Base-by-base conservation (phyloP, 2,113 vertebrate genomes). In the Microcebus ravelobensis region DNA sequence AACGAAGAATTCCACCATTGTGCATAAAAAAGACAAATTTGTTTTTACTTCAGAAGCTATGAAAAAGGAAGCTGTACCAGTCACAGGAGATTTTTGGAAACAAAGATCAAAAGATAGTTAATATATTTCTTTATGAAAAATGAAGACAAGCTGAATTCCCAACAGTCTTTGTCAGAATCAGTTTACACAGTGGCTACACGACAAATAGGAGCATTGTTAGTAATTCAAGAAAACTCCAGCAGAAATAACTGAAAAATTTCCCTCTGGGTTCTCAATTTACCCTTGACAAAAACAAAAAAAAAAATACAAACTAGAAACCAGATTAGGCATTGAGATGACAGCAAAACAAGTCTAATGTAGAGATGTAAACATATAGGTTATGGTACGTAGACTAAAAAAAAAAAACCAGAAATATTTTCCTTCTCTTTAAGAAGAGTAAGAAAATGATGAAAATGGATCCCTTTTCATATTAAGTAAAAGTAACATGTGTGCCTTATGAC, bases 161-260 rank as follows among this genome's bases (percentile, higher is more conserved):
- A 87, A 10, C 2, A 21, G 45, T n/a, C 20, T 48, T 74, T 76
- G 29, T 95, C 73, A 74, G 79, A 87, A 50, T 34, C 74, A 77
- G 67, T 87, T 87, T 87, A 77, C n/a, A 91, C 9, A 45, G 20
- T 71, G 8, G 13, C 45, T 82, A 90, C 23, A 94, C 8, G 29
- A 91, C 67, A 95, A 94, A 93, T 57, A 88, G 84, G 42, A 31
- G 2, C 34, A 63, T 88, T 68, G 39, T 90, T 85, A 94, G 48
- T n/a, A 90, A 84, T 48, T 90, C 59, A 73, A 45, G 80, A 95
- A 97, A 97, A 92, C 42, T 71, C 17, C 42, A 90, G 34, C 23
- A 94, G 68, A 96, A 96, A 87, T 84, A 55, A 80, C 5, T 90
- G 73, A 96, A 97, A 94, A 93, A 39, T 50, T 65, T 39, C 57